Conservation (phyloP, 2,888 invertebrate genomes). For the Lissonota sp. region DNA sequence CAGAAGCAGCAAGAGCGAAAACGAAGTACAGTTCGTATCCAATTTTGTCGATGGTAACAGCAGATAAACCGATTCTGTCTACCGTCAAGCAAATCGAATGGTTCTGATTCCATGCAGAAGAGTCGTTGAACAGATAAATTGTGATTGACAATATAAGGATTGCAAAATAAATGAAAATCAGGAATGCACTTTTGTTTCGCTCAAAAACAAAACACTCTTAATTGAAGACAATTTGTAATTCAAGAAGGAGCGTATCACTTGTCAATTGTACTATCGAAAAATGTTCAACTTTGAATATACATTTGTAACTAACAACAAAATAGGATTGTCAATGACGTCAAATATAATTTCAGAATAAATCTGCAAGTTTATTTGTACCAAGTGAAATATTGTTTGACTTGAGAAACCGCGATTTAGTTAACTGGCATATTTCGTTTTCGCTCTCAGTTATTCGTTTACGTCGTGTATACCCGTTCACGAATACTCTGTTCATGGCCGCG, state of each 20-base stretch:
- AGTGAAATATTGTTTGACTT: background rate
- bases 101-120: background rate
- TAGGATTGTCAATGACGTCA: no score
- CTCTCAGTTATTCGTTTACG: slow-evolving; percentile 16
- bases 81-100: background rate
- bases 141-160: background rate
- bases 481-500: slow-evolving; percentile 10
- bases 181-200: background rate
- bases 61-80: slow-evolving; percentile 1
- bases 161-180: background rate
- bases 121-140: background rate
- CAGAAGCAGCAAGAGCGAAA: background rate
- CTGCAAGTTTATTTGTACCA: no score
- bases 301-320: no score
- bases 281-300: no score
- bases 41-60: background rate
- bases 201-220: background rate
- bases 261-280: no score
- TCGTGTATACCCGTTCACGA: background rate
- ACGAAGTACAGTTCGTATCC: background rate
- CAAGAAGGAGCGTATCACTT: no score
- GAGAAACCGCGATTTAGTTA: background rate
- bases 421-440: background rate
- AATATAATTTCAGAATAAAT: no score
- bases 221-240: background rate